Conservation (phyloP, 2,113 vertebrate genomes). For the Mesocricetus auratus region DNA sequence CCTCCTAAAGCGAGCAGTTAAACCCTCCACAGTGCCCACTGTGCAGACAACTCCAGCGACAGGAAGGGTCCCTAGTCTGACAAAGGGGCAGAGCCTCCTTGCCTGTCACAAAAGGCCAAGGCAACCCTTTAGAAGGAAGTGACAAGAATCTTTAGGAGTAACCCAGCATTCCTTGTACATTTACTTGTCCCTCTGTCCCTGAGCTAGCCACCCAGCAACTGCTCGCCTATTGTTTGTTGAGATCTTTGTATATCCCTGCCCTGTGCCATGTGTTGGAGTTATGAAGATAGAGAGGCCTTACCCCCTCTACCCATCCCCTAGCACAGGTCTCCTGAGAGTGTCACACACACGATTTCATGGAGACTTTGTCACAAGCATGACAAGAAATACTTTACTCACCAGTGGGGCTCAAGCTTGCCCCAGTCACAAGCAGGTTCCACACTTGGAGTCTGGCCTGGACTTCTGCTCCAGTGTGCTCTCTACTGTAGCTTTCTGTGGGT, state of each 20-base stretch:
- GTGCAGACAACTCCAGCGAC: background rate
- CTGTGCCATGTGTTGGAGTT: fast-evolving
- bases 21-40: background rate
- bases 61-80: background rate
- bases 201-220: background rate
- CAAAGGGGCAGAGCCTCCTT: background rate
- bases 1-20: background rate
- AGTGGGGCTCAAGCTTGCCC: background rate
- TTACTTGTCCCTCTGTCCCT: background rate
- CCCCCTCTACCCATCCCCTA: background rate
- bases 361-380: background rate
- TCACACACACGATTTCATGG: background rate
- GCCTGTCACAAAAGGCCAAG: background rate
- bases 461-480: background rate
- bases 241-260: background rate
- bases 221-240: background rate
- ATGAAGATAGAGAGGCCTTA: background rate
- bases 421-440: background rate
- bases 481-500: background rate
- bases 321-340: background rate
- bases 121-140: background rate
- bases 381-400: background rate
- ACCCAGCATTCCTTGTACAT: background rate
- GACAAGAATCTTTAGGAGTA: background rate
- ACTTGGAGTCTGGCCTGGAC: background rate